A percentile compares a stretch with the other conserved stretches of the same genome.
These are phyloP conservation scores for Oxyruncus cristatus DNA, from an alignment of 2,113 vertebrate species.

Conservation along the genomic window DNA sequence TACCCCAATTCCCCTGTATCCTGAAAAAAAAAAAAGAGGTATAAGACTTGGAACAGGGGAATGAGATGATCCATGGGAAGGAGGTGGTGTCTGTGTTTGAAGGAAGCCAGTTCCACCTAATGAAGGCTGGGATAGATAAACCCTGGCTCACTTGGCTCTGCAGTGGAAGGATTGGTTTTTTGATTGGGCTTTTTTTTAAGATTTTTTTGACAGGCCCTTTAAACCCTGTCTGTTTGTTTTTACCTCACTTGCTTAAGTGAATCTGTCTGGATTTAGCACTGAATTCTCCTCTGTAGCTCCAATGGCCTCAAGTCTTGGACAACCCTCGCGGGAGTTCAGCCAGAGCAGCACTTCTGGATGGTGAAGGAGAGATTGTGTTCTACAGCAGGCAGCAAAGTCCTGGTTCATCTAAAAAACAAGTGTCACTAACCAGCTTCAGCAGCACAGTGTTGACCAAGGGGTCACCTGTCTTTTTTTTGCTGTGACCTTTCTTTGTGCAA, in stretches of 20 bases:
- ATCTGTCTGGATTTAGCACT: neutral
- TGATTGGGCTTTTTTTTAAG: fast-evolving
- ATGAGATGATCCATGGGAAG: fast-evolving
- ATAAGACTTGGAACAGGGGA: neutral
- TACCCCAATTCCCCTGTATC: fast-evolving
- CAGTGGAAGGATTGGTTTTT: neutral
- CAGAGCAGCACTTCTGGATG: neutral
- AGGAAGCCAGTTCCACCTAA: neutral
- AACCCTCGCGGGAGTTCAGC: neutral
- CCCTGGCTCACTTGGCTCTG: neutral
- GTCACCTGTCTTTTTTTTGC: neutral
- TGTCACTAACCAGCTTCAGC: neutral
- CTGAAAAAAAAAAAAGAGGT: neutral
- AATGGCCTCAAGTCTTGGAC: neutral
- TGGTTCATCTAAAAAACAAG: neutral
- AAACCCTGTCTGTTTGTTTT: neutral
- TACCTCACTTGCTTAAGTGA: neutral
- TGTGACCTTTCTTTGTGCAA: neutral
- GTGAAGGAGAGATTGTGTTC: neutral
- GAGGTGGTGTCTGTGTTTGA: neutral
- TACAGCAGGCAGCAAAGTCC: neutral
- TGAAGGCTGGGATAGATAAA: neutral
- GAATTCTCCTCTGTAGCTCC: neutral
- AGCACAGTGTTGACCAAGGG: neutral
- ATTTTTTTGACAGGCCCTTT: neutral